Conservation (phyloP, 2,113 vertebrate species). For the Crotalus helleri region DNA sequence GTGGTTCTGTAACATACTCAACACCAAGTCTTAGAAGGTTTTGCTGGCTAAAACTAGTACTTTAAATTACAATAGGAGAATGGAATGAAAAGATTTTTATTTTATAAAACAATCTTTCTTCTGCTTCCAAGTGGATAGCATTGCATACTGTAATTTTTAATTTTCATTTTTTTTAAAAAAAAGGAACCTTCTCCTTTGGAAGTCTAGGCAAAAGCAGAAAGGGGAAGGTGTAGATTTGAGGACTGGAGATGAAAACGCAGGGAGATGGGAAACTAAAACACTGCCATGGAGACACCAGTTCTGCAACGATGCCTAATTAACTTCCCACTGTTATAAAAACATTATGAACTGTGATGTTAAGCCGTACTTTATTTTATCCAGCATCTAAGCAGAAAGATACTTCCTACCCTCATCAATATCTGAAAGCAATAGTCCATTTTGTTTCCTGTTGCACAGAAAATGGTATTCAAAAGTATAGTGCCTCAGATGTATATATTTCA, state of each 20-base stretch:
- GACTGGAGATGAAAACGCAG: background rate
- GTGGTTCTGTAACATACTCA: background rate
- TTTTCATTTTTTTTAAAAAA: background rate
- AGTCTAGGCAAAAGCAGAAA: background rate
- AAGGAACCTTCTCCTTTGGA: background rate
- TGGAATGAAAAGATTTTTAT: background rate
- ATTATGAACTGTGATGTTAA: background rate
- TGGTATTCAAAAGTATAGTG: background rate
- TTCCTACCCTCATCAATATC: background rate
- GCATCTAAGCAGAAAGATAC: background rate
- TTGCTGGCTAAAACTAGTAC: background rate
- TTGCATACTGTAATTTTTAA: background rate
- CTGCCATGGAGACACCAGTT: background rate
- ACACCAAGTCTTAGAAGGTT: background rate
- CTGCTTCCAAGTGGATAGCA: background rate
- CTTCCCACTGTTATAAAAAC: background rate
- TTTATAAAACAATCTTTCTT: background rate
- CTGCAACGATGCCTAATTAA: background rate
- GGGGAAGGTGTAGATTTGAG: background rate
- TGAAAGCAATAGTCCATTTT: background rate
- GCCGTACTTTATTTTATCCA: background rate
- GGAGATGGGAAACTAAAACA: background rate
- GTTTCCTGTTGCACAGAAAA: background rate
- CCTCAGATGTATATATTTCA: background rate
- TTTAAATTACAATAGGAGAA: background rate